Evolutionary conservation across 1,140 invertebrate species (phyloP).

Genomic region (Aphidius ervi): DNA sequence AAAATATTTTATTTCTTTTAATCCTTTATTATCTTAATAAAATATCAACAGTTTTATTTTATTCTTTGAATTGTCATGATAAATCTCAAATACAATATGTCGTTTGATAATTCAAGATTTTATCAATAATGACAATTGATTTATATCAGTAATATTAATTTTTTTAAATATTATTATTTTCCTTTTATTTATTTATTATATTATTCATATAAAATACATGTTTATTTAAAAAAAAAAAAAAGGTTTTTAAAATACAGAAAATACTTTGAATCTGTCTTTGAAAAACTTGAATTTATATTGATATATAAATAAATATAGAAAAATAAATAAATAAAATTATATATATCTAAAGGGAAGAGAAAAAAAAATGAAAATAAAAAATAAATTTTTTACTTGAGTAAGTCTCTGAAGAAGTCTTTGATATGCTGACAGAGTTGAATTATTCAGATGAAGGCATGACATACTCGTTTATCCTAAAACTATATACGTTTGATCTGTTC

Average conservation of each 20-base stretch:
- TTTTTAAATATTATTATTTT: no score
- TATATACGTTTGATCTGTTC: constrained; percentile 44
- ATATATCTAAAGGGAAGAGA: constrained; percentile 13
- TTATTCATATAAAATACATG: no score
- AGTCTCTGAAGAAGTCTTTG: constrained; percentile 38
- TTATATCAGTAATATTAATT: no score
- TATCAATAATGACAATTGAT: no score
- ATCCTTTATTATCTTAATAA: constrained; percentile 19
- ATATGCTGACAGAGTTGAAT: constrained; percentile 47
- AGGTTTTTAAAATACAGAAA: no score
- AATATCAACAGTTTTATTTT: no score
- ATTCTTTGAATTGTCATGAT: no score
- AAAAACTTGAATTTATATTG: not conserved
- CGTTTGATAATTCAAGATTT: no score
- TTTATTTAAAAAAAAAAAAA: no score
- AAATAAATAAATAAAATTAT: not conserved
- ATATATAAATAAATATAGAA: not conserved
- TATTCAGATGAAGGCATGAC: constrained; percentile 47
- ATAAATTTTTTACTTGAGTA: not conserved
- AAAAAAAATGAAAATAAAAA: not conserved
- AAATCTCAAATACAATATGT: no score
- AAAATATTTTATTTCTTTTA: constrained; percentile 13
- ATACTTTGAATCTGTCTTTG: no score
- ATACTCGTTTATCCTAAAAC: constrained; percentile 38
- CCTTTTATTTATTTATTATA: no score